Base-by-base conservation (phyloP, 2,888 invertebrate genomes). In the Branchipolynoe longqiensis region DNA sequence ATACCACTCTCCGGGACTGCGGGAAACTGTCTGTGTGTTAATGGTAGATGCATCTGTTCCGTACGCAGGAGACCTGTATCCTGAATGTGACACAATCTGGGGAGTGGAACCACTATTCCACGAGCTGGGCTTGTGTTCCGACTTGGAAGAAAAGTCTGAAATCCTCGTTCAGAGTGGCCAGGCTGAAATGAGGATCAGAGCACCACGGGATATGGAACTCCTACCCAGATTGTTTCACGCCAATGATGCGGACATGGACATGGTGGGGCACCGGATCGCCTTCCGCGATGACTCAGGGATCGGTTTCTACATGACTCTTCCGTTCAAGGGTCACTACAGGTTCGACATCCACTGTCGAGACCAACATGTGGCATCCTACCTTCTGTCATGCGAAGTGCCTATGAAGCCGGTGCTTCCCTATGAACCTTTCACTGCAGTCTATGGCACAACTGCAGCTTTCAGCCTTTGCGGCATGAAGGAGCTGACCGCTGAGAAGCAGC, bases 121-220 rank as follows among this genome's bases (percentile, higher is more conserved):
- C 22, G 28, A 78, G 22, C 48, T 78, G n/a, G 78, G 78, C 78
- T 28, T 78, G 2, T 78, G 78, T 25, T 78, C 78, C 14, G 78
- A 78, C 33, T 4, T 41, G 48, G 78, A 78, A 22, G 78, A 78
- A 41, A 18, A 48, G 14, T 40, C 78, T 18, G n/a, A 31, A 8
- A 25, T 78, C 31, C 48, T 28, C n/a, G 78, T 78, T 8, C n/a
- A 78, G 31, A 78, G 48, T 48, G 78, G 78, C 14, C 54, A 28
- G 25, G 78, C 78, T 1, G 0, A 25, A 28, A 6, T 41, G 18
- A 8, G 6, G 31, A 78, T 78, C 25, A 41, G 78, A 48, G 54
- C 78, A 4, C 78, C 28, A 12, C 12, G 18, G 25, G 78, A 48
- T n/a, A 33, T 78, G 2, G 0, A 4, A 48, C 41, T 78, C 28